Percentiles rank a stretch among this genome's conserved stretches.
Conservation (phyloP, 2,888 invertebrate genomes). For the Cinara cedri region DNA sequence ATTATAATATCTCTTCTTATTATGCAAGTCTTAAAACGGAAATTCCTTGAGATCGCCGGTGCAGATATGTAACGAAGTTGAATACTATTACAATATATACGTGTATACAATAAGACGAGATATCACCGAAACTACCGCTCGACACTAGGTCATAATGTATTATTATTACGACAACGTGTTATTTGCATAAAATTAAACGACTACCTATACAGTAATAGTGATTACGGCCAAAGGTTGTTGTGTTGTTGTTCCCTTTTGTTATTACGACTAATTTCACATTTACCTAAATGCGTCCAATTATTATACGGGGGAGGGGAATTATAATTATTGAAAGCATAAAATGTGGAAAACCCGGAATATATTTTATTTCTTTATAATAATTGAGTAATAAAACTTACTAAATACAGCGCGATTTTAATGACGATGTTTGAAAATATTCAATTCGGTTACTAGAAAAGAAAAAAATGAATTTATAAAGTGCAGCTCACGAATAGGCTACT, state of each 20-base stretch:
- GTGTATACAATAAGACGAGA: constrained; percentile 23
- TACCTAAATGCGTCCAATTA: constrained; percentile 19
- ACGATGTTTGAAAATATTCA: background rate
- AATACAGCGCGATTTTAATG: constrained; percentile 37
- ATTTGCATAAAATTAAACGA: constrained; percentile 54
- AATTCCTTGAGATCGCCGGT: constrained; percentile 50
- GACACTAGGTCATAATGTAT: constrained; percentile 47
- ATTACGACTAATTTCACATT: constrained; percentile 15
- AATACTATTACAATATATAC: too few species aligned
- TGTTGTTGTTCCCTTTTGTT: constrained; percentile 25
- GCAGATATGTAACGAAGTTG: background rate
- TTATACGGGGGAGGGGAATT: background rate
- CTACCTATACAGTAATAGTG: background rate
- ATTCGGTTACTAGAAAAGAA: too few species aligned
- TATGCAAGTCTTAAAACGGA: constrained; percentile 38
- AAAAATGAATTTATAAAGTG: too few species aligned
- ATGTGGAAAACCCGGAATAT: background rate
- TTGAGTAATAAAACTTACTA: constrained; percentile 36
- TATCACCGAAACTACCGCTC: constrained; percentile 36
- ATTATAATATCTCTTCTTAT: constrained; percentile 37
- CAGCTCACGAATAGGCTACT: too few species aligned
- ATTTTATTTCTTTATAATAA: constrained; percentile 28
- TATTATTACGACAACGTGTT: constrained; percentile 10
- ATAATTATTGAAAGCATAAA: background rate
- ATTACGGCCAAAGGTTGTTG: constrained; percentile 10